These are phyloP conservation scores for Lindbergichthys nudifrons DNA, from an alignment of 2,797 vertebrate species.

Conservation along the genomic window DNA sequence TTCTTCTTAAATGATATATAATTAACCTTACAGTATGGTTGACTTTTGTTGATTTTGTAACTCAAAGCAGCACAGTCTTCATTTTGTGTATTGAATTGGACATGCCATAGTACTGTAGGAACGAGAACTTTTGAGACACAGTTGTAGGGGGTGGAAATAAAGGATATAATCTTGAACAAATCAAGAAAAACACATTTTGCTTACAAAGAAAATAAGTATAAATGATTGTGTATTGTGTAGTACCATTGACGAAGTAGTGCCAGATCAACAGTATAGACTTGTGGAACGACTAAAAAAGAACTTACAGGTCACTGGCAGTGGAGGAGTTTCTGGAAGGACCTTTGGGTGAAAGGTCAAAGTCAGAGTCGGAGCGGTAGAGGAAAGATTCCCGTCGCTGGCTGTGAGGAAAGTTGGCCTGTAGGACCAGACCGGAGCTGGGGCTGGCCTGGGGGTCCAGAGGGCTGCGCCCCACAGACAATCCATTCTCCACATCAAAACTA, in stretches of 20 bases:
- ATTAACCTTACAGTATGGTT: too few species aligned
- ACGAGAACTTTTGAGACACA: not conserved
- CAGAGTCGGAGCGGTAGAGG: conserved; percentile 94
- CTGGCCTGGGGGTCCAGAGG: conserved; percentile 87
- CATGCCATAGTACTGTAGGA: not conserved
- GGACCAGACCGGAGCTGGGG: conserved; percentile 85
- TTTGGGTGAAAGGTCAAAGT: conserved; percentile 93
- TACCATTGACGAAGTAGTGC: not conserved
- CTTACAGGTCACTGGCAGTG: conserved; percentile 92
- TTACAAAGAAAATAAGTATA: not conserved
- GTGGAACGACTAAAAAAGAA: conserved; percentile 46
- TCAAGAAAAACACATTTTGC: not conserved
- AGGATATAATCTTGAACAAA: not conserved
- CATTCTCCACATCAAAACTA: conserved; percentile 96
- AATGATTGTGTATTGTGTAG: not conserved
- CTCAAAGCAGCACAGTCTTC: not conserved
- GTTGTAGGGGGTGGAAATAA: not conserved
- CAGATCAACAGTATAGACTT: not conserved
- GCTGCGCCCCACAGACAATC: conserved; percentile 83
- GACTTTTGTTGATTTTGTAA: too few species aligned
- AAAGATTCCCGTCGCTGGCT: conserved; percentile 94
- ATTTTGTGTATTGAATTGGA: not conserved
- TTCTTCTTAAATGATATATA: too few species aligned
- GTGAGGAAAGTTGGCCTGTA: conserved; percentile 88
- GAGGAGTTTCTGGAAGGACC: conserved; percentile 92